phyloP scores from a whole-genome alignment of 1,140 invertebrate species.

The Brachionus rubens region DNA sequence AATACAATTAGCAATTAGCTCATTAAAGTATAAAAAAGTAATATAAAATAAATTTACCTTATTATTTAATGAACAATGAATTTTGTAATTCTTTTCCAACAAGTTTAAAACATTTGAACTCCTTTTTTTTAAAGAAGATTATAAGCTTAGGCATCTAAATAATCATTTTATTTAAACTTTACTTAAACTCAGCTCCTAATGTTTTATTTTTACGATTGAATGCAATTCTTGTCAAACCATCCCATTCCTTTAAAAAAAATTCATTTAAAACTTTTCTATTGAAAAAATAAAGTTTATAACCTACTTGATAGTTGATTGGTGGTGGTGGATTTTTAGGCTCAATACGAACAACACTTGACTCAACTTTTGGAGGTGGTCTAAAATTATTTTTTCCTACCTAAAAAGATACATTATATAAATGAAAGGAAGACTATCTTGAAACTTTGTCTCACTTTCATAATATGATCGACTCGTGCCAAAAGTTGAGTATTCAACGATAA shows the following conservation, averaged over 20 bases:
- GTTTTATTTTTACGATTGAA: slow-evolving; percentile 96
- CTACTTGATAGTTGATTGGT: slow-evolving; percentile 80
- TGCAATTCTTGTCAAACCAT: slow-evolving; percentile 86
- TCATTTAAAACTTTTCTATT: background rate
- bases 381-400: slow-evolving; percentile 98
- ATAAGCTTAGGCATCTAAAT: too few relatives aligned
- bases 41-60: slow-evolving; percentile 66
- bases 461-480: slow-evolving; percentile 84
- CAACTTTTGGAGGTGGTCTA: slow-evolving; percentile 90
- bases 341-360: slow-evolving; percentile 95
- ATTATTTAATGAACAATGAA: slow-evolving; percentile 80
- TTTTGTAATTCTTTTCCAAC: slow-evolving; percentile 85
- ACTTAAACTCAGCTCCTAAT: slow-evolving; percentile 60
- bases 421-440: too few relatives aligned
- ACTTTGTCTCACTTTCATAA: too few relatives aligned
- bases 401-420: too few relatives aligned
- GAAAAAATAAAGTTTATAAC: slow-evolving; percentile 20
- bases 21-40: too few relatives aligned
- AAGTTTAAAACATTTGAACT: slow-evolving; percentile 61
- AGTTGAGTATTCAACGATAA: slow-evolving; percentile 94
- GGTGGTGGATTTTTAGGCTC: slow-evolving; percentile 94
- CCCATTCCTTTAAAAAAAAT: slow-evolving; percentile 73
- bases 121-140: background rate
- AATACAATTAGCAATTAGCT: slow-evolving; percentile 52
- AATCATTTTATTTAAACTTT: too few relatives aligned